A percentile compares a stretch with the other conserved stretches of the same genome.
phyloP scores from a whole-genome alignment of 2,888 invertebrate genomes.

The Ernsta delagoae region DNA sequence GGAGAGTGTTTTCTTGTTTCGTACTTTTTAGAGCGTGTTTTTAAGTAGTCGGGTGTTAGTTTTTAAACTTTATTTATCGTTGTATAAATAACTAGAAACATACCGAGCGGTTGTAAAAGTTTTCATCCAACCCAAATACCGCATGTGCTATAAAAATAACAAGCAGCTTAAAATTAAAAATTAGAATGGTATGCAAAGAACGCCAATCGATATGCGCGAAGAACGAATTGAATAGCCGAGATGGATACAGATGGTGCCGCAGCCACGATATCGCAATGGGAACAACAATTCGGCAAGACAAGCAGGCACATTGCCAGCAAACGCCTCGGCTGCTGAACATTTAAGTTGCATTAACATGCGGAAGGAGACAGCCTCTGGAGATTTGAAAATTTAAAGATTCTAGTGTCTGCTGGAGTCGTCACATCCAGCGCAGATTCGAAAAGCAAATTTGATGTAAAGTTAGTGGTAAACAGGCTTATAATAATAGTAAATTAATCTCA shows the following conservation, averaged over 20 bases:
- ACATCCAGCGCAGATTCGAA: constrained; percentile 15
- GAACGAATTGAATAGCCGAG: constrained; percentile 9
- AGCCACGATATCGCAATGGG: constrained; percentile 40
- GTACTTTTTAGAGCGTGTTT: too few species aligned
- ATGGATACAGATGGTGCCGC: constrained; percentile 40
- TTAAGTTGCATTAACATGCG: constrained; percentile 44
- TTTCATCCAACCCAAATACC: neutral
- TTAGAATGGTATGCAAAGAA: constrained; percentile 5
- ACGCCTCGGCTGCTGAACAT: constrained; percentile 50
- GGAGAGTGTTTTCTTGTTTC: too few species aligned
- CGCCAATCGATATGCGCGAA: constrained; percentile 23
- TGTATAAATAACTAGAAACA: too few species aligned
- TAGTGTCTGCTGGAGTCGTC: constrained; percentile 20
- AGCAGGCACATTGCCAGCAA: constrained; percentile 70
- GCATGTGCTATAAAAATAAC: neutral
- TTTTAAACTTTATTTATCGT: too few species aligned
- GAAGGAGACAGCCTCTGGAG: constrained; percentile 48
- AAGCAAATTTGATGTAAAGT: neutral
- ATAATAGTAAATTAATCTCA: too few species aligned
- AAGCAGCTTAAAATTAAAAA: neutral
- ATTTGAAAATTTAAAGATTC: constrained; percentile 41
- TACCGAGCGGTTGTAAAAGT: too few species aligned
- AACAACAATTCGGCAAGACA: constrained; percentile 54
- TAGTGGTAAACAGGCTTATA: too few species aligned
- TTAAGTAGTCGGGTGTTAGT: too few species aligned